Conservation (phyloP, 2,888 invertebrate species). For the Tenthredo livida region DNA sequence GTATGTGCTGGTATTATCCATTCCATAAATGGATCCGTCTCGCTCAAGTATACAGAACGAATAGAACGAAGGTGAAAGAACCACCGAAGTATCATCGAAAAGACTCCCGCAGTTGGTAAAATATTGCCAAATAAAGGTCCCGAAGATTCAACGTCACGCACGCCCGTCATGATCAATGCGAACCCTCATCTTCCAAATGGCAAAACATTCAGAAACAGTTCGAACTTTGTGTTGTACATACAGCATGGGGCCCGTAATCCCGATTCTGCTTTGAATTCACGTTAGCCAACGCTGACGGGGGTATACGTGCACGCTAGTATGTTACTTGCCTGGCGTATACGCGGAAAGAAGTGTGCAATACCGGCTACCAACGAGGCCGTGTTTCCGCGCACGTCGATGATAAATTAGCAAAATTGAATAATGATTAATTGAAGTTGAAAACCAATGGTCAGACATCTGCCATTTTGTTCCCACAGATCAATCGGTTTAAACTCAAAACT, state of each 20-base stretch:
- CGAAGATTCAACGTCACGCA: background rate
- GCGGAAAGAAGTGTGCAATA: background rate
- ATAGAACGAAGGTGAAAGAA: background rate
- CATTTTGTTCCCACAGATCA: background rate
- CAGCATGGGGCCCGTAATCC: no score
- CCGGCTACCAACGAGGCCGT: background rate
- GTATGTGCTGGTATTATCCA: background rate
- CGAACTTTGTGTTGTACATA: background rate
- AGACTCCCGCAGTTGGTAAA: background rate
- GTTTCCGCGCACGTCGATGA: background rate
- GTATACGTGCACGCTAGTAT: no score
- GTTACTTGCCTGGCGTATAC: background rate
- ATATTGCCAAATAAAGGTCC: background rate
- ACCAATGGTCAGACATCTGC: background rate
- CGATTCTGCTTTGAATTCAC: no score
- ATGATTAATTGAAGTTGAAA: background rate
- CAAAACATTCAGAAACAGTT: background rate
- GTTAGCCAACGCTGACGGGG: no score
- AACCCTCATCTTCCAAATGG: background rate
- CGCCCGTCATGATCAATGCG: background rate
- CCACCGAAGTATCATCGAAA: background rate
- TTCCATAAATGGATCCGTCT: background rate
- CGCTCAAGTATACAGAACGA: background rate
- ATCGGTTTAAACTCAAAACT: background rate
- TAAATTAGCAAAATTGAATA: background rate